phyloP scores from a whole-genome alignment of 2,113 vertebrate genomes.

The Epinephelus fuscoguttatus region DNA sequence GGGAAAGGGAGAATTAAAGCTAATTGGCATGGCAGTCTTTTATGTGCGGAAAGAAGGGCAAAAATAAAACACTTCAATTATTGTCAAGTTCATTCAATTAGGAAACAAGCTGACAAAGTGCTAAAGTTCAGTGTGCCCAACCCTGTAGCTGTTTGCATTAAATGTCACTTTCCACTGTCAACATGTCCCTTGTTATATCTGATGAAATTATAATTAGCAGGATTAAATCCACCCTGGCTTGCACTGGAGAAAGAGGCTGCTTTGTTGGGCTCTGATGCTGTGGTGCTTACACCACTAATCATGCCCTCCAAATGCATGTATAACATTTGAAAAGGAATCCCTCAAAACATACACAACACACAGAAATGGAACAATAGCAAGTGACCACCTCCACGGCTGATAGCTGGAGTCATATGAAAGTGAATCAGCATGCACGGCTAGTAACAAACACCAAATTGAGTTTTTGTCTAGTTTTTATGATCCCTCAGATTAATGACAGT shows the following conservation, averaged over 20 bases:
- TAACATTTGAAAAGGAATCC: neutral
- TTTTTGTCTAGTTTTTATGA: conserved; percentile 4
- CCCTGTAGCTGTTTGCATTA: conserved; percentile 43
- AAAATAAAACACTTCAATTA: conserved; percentile 83
- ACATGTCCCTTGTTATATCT: conserved; percentile 58
- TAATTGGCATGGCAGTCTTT: conserved; percentile 96
- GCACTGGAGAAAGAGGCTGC: conserved; percentile 4
- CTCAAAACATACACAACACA: neutral
- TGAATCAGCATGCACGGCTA: neutral
- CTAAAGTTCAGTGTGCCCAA: conserved; percentile 67
- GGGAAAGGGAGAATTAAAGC: conserved; percentile 84
- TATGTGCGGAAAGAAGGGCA: conserved; percentile 85
- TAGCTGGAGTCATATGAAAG: neutral
- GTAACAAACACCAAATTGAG: neutral
- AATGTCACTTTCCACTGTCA: conserved; percentile 64
- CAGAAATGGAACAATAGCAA: neutral
- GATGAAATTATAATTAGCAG: conserved; percentile 66
- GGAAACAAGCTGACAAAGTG: conserved; percentile 71
- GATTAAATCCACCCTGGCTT: conserved; percentile 50
- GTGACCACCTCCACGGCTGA: neutral
- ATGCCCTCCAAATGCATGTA: neutral
- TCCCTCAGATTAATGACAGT: conserved; percentile 9
- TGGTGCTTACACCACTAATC: neutral
- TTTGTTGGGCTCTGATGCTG: conserved; percentile 42
- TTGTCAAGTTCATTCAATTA: conserved; percentile 82